Conservation (phyloP, 2,797 vertebrate genomes). For the Myiotriccus ornatus region DNA sequence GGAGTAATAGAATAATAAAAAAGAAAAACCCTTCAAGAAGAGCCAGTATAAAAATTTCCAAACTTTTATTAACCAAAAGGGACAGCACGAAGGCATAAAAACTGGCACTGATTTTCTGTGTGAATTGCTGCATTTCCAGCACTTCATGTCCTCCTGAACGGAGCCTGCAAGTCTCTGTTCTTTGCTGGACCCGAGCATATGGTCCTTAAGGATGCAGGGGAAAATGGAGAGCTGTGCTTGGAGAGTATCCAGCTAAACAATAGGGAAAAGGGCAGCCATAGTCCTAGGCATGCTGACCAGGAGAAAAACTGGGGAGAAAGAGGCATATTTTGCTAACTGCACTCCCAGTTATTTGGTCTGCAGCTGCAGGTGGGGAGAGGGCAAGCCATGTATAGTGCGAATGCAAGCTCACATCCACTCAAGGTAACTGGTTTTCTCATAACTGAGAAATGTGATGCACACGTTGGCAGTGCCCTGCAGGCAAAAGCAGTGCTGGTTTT, state of each 20-base stretch:
- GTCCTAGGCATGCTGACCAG: not conserved
- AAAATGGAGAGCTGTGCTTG: not conserved
- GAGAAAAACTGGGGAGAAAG: not conserved
- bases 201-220: not conserved
- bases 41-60: not conserved
- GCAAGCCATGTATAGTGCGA: rapidly evolving
- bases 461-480: not conserved
- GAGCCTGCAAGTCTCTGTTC: not conserved
- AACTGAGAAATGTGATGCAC: not conserved
- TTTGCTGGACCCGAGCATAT: not conserved
- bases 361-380: not conserved
- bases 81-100: not conserved
- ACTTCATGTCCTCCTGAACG: rapidly evolving
- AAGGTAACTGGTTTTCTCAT: not conserved
- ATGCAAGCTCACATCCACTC: not conserved
- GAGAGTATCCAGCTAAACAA: not conserved
- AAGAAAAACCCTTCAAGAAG: not conserved
- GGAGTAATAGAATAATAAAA: not conserved
- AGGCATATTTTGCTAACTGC: not conserved
- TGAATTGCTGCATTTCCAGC: not conserved
- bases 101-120: not conserved
- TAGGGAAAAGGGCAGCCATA: not conserved
- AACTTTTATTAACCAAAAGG: not conserved
- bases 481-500: not conserved
- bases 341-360: not conserved